Evolutionary conservation across 2,888 invertebrate genomes (phyloP).

Genomic region (Trissolcus japonicus): DNA sequence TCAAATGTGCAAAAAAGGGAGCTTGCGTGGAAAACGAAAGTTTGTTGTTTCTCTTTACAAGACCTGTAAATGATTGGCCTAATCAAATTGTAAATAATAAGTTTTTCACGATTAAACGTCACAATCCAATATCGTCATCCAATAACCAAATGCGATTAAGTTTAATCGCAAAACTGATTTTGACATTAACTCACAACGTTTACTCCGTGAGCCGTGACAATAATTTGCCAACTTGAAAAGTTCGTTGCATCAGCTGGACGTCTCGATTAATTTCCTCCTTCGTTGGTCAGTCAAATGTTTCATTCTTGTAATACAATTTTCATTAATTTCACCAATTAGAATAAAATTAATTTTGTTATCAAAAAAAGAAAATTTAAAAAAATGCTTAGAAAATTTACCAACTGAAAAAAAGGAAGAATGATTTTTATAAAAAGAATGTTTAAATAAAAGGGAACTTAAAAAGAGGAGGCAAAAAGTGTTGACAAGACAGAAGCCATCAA

Average conservation of each 20-base stretch:
- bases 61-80: conserved; percentile 7
- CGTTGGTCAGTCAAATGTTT: too few relatives aligned
- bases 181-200: neutral
- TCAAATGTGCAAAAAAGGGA: too few relatives aligned
- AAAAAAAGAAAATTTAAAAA: too few relatives aligned
- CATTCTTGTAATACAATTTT: too few relatives aligned
- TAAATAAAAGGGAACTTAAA: neutral
- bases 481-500: conserved; percentile 27
- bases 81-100: conserved; percentile 39
- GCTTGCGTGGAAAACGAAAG: too few relatives aligned
- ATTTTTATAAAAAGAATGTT: neutral
- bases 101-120: conserved; percentile 36
- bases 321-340: too few relatives aligned
- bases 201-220: neutral
- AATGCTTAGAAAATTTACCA: neutral
- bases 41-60: too few relatives aligned
- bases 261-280: neutral
- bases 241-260: neutral
- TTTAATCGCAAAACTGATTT: conserved; percentile 20
- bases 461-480: conserved; percentile 4
- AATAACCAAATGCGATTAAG: conserved; percentile 34
- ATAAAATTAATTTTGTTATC: too few relatives aligned
- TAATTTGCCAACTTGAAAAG: neutral
- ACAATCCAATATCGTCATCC: conserved; percentile 34
- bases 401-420: neutral